phyloP scores from a whole-genome alignment of 2,113 vertebrate genomes.

The Erythrocebus patas region DNA sequence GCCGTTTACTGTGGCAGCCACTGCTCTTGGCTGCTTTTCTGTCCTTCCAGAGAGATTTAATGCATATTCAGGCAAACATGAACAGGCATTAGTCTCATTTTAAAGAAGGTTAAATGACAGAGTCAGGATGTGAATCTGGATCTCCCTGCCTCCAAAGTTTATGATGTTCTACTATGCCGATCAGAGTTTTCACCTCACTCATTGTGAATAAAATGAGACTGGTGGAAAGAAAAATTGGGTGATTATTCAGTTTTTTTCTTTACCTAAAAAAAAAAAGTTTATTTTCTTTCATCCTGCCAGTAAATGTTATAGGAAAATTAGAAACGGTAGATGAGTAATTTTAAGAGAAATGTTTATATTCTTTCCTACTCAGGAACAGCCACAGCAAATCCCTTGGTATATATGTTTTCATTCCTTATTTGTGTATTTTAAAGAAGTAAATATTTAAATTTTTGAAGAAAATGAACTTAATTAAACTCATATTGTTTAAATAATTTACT shows the following conservation, averaged over 20 bases:
- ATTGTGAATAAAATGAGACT: background rate
- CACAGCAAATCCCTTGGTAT: background rate
- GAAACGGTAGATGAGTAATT: background rate
- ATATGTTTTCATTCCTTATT: background rate
- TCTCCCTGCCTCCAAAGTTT: background rate
- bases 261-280: background rate
- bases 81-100: background rate
- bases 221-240: background rate
- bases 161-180: background rate
- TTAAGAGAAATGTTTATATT: background rate
- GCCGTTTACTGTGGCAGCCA: background rate
- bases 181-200: background rate
- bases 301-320: background rate
- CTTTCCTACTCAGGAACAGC: background rate
- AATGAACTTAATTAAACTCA: background rate
- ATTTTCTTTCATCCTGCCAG: background rate
- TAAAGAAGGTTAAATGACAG: background rate
- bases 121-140: background rate
- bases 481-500: background rate
- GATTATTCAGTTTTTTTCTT: background rate
- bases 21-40: background rate
- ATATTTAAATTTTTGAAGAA: constrained; percentile 7
- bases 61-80: background rate
- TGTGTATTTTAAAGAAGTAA: constrained; percentile 37
- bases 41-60: background rate